Evolutionary conservation across 2,113 vertebrate species (phyloP).

Genomic region (Plectropomus leopardus): DNA sequence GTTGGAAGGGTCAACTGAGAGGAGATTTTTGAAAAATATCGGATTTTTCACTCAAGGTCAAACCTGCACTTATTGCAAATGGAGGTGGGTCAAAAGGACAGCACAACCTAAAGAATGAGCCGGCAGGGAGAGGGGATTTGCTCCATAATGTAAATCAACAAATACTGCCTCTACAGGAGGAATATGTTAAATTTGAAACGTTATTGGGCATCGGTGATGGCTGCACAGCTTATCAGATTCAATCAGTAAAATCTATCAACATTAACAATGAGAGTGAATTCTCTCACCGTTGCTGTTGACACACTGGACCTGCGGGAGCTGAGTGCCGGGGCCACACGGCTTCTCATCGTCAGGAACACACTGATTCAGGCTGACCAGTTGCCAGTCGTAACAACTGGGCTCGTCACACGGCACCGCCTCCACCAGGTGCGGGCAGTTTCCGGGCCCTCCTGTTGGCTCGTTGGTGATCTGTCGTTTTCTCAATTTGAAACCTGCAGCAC

Average conservation of each 20-base stretch:
- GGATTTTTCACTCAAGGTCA: conserved; percentile 32
- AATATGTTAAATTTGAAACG: background rate
- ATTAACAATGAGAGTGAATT: background rate
- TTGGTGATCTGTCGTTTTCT: conserved; percentile 90
- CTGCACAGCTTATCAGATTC: background rate
- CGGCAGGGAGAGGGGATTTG: background rate
- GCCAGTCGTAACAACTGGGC: conserved; percentile 93
- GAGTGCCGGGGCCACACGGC: conserved; percentile 90
- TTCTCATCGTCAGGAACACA: conserved; percentile 90
- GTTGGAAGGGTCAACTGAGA: conserved; percentile 13
- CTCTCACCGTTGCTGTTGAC: conserved; percentile 92
- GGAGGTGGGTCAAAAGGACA: background rate
- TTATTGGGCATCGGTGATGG: no score
- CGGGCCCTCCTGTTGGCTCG: conserved; percentile 89
- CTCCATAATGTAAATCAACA: background rate
- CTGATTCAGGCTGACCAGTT: conserved; percentile 85
- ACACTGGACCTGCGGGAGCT: conserved; percentile 87
- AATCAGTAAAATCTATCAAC: background rate
- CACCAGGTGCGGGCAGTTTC: conserved; percentile 93
- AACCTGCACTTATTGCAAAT: background rate
- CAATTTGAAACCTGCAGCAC: conserved; percentile 91
- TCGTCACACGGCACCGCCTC: conserved; percentile 97
- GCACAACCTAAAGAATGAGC: background rate
- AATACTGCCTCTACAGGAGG: background rate
- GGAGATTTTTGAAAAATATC: conserved; percentile 46